Conservation (phyloP, 2,888 invertebrate genomes). For the Merodon equestris region DNA sequence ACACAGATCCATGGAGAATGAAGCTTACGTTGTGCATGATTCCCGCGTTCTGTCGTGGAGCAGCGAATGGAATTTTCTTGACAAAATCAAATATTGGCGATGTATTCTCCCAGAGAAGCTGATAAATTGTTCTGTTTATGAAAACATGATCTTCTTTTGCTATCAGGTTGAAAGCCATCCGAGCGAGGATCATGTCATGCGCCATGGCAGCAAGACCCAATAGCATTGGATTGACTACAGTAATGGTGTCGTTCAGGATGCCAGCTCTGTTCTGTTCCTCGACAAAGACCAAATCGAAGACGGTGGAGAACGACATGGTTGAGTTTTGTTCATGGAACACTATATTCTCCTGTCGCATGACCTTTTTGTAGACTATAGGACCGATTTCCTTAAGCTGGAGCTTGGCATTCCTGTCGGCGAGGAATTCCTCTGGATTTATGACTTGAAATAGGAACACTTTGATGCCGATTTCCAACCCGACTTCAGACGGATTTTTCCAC, state of each 20-base stretch:
- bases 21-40: constrained; percentile 81
- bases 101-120: constrained; percentile 84
- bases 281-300: constrained; percentile 75
- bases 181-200: constrained; percentile 36
- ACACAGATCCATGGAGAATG: background rate
- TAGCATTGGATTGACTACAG: constrained; percentile 70
- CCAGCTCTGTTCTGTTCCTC: constrained; percentile 81
- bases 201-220: constrained; percentile 51
- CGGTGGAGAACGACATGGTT: constrained; percentile 79
- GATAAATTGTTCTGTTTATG: constrained; percentile 80
- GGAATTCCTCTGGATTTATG: constrained; percentile 85
- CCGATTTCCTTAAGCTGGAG: constrained; percentile 85
- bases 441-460: constrained; percentile 87
- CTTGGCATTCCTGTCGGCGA: constrained; percentile 82
- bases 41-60: constrained; percentile 81
- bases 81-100: constrained; percentile 81
- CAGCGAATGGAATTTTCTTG: constrained; percentile 80
- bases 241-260: constrained; percentile 81
- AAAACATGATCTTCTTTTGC: constrained; percentile 74
- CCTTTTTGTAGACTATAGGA: constrained; percentile 78
- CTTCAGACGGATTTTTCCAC: constrained; percentile 81
- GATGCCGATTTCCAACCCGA: constrained; percentile 81
- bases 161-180: constrained; percentile 42
- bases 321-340: constrained; percentile 66
- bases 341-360: constrained; percentile 42